phyloP scores from a whole-genome alignment of 2,888 invertebrate genomes.

The Diachrysia chrysitis region DNA sequence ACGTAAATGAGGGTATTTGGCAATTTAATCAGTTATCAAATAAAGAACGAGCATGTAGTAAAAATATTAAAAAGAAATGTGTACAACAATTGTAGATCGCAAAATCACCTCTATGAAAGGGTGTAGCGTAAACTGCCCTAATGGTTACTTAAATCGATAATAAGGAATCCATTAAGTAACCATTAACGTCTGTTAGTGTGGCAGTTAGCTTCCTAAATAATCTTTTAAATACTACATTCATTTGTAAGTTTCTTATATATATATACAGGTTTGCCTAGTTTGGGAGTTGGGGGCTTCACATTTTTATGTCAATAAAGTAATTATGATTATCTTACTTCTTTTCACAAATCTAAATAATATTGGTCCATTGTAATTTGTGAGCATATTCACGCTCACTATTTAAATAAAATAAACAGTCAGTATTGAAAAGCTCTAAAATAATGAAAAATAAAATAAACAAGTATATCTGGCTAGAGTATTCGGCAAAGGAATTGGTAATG shows the following conservation, averaged over 20 bases:
- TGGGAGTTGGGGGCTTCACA: too few species aligned
- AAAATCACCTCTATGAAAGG: neutral
- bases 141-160: too few species aligned
- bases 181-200: too few species aligned
- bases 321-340: neutral
- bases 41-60: neutral
- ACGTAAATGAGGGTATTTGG: constrained; percentile 22
- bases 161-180: too few species aligned
- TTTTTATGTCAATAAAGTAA: too few species aligned
- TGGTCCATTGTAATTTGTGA: neutral
- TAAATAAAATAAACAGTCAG: constrained; percentile 8
- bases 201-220: neutral
- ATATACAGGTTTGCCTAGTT: too few species aligned
- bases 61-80: neutral
- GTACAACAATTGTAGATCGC: neutral
- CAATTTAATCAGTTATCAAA: neutral
- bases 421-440: constrained; percentile 44
- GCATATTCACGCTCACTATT: too few species aligned
- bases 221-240: neutral
- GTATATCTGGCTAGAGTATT: constrained; percentile 32
- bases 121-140: too few species aligned
- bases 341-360: neutral
- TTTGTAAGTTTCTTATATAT: neutral
- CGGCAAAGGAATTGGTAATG: constrained; percentile 67
- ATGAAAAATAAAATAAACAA: constrained; percentile 18